Conservation (phyloP, 2,888 invertebrate genomes). For the Gerris lacustris region DNA sequence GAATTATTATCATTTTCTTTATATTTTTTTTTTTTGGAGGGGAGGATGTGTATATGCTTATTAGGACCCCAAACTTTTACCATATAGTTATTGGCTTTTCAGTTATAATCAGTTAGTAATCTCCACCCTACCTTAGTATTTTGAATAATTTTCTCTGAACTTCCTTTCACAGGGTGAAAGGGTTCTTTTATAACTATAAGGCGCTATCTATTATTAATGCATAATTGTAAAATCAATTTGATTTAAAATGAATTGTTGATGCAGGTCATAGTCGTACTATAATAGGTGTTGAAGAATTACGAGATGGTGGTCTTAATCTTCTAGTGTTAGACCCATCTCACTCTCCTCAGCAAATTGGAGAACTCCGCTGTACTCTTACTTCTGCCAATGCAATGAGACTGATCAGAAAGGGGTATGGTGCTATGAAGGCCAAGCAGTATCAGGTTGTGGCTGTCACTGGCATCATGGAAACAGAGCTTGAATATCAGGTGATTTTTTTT, state of each 20-base stretch:
- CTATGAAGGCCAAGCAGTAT: conserved; percentile 73
- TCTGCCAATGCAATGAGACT: conserved; percentile 50
- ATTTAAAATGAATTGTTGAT: not conserved
- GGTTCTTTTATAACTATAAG: too few species aligned
- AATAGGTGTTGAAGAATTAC: conserved; percentile 70
- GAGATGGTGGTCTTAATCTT: conserved; percentile 51
- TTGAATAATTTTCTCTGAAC: too few species aligned
- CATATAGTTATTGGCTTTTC: too few species aligned
- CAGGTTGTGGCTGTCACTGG: conserved; percentile 72
- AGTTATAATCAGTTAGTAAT: too few species aligned
- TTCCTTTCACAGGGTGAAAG: too few species aligned
- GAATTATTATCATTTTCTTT: too few species aligned
- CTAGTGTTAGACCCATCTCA: conserved; percentile 78
- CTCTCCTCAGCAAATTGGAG: conserved; percentile 63
- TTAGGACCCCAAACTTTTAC: too few species aligned
- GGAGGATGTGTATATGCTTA: too few species aligned
- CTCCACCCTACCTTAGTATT: too few species aligned
- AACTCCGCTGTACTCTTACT: conserved; percentile 46
- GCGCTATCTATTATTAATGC: too few species aligned
- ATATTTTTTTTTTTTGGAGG: too few species aligned
- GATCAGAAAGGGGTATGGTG: conserved; percentile 58
- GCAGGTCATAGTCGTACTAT: conserved; percentile 80
- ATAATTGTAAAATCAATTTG: not conserved
- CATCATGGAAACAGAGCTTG: conserved; percentile 54
- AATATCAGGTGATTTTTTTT: conserved; percentile 51